Conservation (phyloP, 2,888 invertebrate genomes). For the Cataglyphis cursor region DNA sequence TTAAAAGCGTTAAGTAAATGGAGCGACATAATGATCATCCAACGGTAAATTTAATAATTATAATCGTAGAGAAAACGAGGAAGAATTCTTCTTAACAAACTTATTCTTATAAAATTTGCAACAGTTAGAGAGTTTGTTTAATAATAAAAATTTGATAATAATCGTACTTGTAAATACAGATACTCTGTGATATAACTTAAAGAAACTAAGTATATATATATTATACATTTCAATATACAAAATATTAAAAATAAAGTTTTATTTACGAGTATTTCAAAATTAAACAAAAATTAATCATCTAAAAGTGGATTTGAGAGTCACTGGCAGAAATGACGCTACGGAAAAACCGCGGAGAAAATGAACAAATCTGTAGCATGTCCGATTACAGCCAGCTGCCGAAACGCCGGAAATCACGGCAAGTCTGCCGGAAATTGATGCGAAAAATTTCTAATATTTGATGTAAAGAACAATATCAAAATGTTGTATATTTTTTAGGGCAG, state of each 20-base stretch:
- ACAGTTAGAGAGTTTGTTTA: background rate
- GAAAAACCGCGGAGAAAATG: background rate
- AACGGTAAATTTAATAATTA: slow-evolving; percentile 9
- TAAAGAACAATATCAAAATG: background rate
- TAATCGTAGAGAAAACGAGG: background rate
- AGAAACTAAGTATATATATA: background rate
- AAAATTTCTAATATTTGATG: background rate
- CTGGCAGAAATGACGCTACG: background rate
- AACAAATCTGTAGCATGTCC: slow-evolving; percentile 8
- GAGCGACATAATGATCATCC: slow-evolving; percentile 10
- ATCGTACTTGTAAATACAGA: background rate
- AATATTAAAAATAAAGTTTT: background rate
- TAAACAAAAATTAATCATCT: slow-evolving; percentile 5
- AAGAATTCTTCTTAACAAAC: background rate
- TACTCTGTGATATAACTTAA: background rate
- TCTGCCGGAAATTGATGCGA: background rate
- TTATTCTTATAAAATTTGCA: background rate
- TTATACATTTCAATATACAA: background rate
- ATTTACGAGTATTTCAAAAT: background rate
- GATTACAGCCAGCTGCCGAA: slow-evolving; percentile 34
- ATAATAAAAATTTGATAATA: background rate
- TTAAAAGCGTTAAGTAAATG: slow-evolving; percentile 44
- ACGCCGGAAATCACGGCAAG: background rate
- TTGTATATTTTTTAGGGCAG: background rate
- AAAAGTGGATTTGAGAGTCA: background rate